Percentiles rank a stretch among this genome's conserved stretches.
These are phyloP conservation scores for Phrynosoma platyrhinos DNA, from an alignment of 2,113 vertebrate species.

Conservation along the genomic window DNA sequence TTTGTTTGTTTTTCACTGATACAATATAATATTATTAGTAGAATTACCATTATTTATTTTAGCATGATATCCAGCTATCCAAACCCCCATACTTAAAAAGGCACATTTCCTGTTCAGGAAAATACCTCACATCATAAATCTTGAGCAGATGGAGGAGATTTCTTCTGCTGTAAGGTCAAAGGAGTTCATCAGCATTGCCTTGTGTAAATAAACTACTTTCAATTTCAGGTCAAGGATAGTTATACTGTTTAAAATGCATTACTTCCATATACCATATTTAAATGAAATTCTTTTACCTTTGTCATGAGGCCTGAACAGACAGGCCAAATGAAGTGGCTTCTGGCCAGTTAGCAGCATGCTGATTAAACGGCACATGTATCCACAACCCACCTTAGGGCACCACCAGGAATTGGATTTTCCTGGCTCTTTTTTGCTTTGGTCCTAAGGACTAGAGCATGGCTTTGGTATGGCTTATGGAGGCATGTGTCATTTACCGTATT, in stretches of 20 bases:
- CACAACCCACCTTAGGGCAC: no score
- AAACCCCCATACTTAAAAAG: not conserved
- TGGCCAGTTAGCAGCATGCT: no score
- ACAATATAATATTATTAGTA: not conserved
- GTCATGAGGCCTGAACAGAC: no score
- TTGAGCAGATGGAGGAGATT: not conserved
- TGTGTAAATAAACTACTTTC: not conserved
- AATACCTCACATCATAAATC: not conserved
- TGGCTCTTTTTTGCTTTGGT: no score
- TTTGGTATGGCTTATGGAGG: no score
- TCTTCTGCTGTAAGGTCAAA: not conserved
- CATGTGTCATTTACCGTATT: no score
- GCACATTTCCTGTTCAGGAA: not conserved
- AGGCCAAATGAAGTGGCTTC: no score
- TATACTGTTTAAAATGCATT: not conserved
- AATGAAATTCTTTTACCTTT: no score
- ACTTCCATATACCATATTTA: not conserved
- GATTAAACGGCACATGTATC: no score
- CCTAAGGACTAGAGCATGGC: no score
- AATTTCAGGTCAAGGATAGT: not conserved
- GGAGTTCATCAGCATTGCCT: not conserved
- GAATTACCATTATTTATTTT: not conserved
- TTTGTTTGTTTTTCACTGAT: not conserved
- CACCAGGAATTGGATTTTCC: no score
- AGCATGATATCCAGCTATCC: not conserved